Evolutionary conservation across 2,113 vertebrate species (phyloP), one percentile per base, ranked within the genome.

Genomic region (Origma solitaria): DNA sequence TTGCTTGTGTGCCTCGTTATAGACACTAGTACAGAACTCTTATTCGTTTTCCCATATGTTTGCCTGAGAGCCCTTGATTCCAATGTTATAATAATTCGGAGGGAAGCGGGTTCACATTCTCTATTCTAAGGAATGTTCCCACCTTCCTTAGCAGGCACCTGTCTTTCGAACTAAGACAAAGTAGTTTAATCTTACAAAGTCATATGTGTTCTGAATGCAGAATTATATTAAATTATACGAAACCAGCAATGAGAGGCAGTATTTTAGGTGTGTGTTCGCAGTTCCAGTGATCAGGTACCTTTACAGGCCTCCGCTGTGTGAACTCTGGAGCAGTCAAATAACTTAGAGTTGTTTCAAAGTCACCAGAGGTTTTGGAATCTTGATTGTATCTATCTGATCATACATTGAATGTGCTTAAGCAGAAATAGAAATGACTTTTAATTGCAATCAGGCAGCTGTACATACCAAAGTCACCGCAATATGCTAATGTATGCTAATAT

Each of bases 361-460:
- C 92, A 93, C 38, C 28, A 14, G 8, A 71, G 57, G n/a, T 16
- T 42, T 64, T 82, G 44, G 64, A 80, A 68, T 60, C 80, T 78
- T 88, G 90, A 83, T 86, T 95, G 40, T 83, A 24, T 54, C 23
- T 85, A 9, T 76, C 30, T 91, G 88, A 78, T 92, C 79, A 80
- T 33, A 23, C 49, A 86, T 1, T 90, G 64, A 78, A 66, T 45
- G 35, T 69, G 61, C 80, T 84, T 53, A 49, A 57, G 65, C 60
- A 90, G 72, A 88, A 90, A 83, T 86, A 81, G 64, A 93, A 96
- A 79, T 85, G 58, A 15, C 73, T 90, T 88, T 88, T 94, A 94
- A 94, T 95, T 96, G 93, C 93, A 97, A 90, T 96, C 94, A 94
- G 73, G 56, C 16, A 1, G 62, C 71, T 53, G 40, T 68, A 83